Evolutionary conservation across 1,140 invertebrate genomes (phyloP), one percentile per base, ranked within the genome.

Genomic region (Cydia fagiglandana): DNA sequence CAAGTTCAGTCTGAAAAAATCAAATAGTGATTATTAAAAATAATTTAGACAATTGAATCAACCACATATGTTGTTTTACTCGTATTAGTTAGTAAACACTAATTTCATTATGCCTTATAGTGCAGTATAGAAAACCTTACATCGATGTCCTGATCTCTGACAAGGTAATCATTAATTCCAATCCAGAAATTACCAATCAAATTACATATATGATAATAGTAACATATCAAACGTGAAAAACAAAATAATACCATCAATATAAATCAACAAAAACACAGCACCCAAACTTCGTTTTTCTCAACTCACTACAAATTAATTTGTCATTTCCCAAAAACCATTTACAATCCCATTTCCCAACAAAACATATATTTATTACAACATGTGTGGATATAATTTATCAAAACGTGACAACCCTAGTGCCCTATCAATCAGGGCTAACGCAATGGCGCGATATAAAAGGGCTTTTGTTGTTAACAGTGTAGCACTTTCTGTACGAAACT

Each of bases 401-500:
- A 7, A 12, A 34, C 5, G 34, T 38, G 66, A 70, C 66, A 70
- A 38, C 66, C 66, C 66, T 70, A 38, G 66, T 38, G 53, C 9
- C 34, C 66, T 34, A 70, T 70, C 66, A 70, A 70, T 70, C 66
- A 70, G 66, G 15, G 66, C 66, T 38, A 17, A 66, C 64, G 34
- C 30, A 70, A 70, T 38, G 66, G 41, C 66, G 66, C n/a, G 30
- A 24, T 70, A 70, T 70, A 41, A 70, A 70, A 70, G 66, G 34
- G 66, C 66, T 70, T 66, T 70, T 70, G 66, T 70, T 70, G 66
- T 70, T 70, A 70, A 70, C 66, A 41, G 34, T n/a, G 30, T 38
- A 70, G 34, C 30, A 41, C 66, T 70, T 70, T 70, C 66, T 70
- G 66, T 70, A 41, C n/a, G 28, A 66, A 66, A 24, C 61, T 64